Conservation (phyloP, 2,888 invertebrate genomes). For the Kryphioiulus occultus region DNA sequence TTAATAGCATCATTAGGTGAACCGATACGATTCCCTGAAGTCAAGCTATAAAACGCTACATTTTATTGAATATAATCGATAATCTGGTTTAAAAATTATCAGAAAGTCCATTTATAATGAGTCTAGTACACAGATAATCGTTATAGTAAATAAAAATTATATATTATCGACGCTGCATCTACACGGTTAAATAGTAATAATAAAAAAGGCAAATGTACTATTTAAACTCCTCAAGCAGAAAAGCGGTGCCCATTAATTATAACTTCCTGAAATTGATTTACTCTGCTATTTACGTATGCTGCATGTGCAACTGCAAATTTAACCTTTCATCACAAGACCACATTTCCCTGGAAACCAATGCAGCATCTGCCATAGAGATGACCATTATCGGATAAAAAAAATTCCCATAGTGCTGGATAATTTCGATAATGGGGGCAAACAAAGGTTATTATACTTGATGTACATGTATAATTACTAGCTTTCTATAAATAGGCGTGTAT, state of each 20-base stretch:
- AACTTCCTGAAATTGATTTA: neutral
- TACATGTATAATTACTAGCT: too few species aligned
- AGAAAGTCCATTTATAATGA: neutral
- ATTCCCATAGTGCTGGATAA: too few species aligned
- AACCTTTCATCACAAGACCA: neutral
- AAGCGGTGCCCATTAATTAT: neutral
- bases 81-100: neutral
- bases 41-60: neutral
- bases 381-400: neutral
- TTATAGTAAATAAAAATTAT: neutral
- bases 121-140: neutral
- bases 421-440: too few species aligned
- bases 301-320: too few species aligned
- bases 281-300: neutral
- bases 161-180: neutral
- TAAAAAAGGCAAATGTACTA: too few species aligned
- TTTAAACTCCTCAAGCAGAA: too few species aligned
- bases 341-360: neutral
- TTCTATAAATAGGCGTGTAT: too few species aligned
- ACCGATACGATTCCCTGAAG: too few species aligned
- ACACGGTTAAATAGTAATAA: too few species aligned
- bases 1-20: neutral
- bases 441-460: too few species aligned
- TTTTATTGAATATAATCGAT: neutral
- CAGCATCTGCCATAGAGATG: neutral